A percentile compares a stretch with the other conserved stretches of the same genome.
These are phyloP conservation scores for Bovichtus variegatus DNA, from an alignment of 2,797 vertebrate species.

Conservation along the genomic window DNA sequence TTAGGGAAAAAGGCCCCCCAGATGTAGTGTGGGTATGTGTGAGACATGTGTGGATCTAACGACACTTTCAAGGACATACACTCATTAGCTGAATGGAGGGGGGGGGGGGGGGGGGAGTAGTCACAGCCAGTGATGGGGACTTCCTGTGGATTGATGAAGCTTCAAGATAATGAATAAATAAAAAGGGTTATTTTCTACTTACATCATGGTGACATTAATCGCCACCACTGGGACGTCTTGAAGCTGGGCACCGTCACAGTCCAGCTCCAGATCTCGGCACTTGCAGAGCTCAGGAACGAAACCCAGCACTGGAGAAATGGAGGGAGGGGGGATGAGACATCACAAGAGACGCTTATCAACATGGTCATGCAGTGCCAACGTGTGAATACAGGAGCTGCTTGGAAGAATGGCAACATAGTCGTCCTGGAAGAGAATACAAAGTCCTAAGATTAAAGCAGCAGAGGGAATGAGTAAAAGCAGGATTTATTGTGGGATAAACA, in stretches of 20 bases:
- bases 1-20: neutral
- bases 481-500: too few species aligned
- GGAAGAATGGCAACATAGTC: too few species aligned
- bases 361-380: too few species aligned
- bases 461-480: too few species aligned
- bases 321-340: too few species aligned
- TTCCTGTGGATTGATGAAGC: slow-evolving; percentile 8
- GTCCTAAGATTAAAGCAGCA: too few species aligned
- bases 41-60: neutral
- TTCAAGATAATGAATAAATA: neutral
- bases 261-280: slow-evolving; percentile 91
- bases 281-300: slow-evolving; percentile 87
- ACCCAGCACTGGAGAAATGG: slow-evolving; percentile 84
- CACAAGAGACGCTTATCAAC: too few species aligned
- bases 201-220: slow-evolving; percentile 93
- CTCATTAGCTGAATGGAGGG: neutral
- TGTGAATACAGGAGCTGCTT: too few species aligned
- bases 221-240: slow-evolving; percentile 88
- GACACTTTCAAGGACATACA: neutral
- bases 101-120: neutral
- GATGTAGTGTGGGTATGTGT: neutral
- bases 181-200: slow-evolving; percentile 78
- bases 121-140: neutral
- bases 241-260: slow-evolving; percentile 89
- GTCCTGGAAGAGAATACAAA: too few species aligned